Evolutionary conservation across 2,888 invertebrate species (phyloP).

Genomic region (Rhogogaster chlorosoma): DNA sequence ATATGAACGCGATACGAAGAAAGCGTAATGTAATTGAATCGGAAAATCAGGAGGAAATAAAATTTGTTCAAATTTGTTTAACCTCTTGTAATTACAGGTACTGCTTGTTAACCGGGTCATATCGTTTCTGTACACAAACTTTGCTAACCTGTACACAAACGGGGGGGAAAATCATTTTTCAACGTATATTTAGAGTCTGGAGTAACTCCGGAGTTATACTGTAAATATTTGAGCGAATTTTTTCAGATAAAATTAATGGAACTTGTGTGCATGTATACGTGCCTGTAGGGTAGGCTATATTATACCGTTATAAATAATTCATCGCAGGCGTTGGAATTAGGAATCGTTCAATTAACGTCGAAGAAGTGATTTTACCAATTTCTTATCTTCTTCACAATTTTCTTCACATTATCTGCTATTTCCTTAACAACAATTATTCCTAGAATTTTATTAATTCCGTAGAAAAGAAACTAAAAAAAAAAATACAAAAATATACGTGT

Average conservation of each 20-base stretch:
- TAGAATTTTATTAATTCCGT: neutral
- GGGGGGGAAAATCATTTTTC: neutral
- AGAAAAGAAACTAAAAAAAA: neutral
- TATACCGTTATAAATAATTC: neutral
- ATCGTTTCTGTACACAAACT: neutral
- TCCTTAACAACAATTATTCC: neutral
- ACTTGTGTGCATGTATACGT: neutral
- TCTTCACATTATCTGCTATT: too few species aligned
- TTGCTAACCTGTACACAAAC: constrained; percentile 20
- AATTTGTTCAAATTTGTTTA: constrained; percentile 14
- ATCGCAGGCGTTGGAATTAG: neutral
- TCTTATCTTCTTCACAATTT: neutral
- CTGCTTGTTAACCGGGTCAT: constrained; percentile 12
- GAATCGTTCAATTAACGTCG: neutral
- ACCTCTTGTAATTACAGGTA: constrained; percentile 10
- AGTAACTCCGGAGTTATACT: neutral
- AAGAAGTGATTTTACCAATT: neutral
- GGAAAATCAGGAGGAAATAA: neutral
- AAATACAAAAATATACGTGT: neutral
- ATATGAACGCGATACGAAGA: neutral
- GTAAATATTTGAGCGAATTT: neutral
- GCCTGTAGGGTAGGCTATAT: neutral
- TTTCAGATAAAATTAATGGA: neutral
- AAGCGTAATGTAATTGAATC: neutral
- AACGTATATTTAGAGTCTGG: neutral